phyloP scores from a whole-genome alignment of 2,113 vertebrate species.

The Peromyscus californicus region DNA sequence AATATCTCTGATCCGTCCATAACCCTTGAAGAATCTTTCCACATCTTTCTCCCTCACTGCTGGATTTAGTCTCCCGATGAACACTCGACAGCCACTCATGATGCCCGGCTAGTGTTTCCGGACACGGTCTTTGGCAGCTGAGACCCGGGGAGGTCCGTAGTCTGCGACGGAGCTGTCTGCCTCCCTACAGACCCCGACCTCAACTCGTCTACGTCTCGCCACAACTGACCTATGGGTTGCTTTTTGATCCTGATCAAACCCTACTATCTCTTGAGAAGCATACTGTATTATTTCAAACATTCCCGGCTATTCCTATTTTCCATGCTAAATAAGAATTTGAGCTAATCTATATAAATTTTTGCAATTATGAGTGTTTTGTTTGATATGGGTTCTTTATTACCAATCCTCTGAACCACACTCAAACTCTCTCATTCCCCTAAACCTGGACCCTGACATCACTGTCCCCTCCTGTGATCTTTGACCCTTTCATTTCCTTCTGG shows the following conservation, averaged over 20 bases:
- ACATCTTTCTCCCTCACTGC: constrained; percentile 97
- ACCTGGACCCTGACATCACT: not conserved
- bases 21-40: constrained; percentile 97
- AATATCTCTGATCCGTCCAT: constrained; percentile 96
- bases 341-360: not conserved
- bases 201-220: constrained; percentile 68
- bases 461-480: not conserved
- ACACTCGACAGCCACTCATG: constrained; percentile 97
- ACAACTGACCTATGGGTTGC: constrained; percentile 75
- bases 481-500: not conserved
- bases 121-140: constrained; percentile 72
- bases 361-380: not conserved
- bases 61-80: constrained; percentile 96
- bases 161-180: constrained; percentile 70
- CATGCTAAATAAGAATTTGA: not conserved
- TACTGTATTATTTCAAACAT: not conserved
- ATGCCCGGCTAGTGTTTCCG: constrained; percentile 54
- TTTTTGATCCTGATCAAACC: not conserved
- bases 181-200: constrained; percentile 73
- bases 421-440: not conserved
- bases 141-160: constrained; percentile 77
- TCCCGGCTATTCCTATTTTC: not conserved
- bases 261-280: not conserved
- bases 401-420: not conserved
- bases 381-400: not conserved